These are phyloP conservation scores for Dorcus parallelipipedus DNA, from an alignment of 2,888 invertebrate species.

Conservation along the genomic window DNA sequence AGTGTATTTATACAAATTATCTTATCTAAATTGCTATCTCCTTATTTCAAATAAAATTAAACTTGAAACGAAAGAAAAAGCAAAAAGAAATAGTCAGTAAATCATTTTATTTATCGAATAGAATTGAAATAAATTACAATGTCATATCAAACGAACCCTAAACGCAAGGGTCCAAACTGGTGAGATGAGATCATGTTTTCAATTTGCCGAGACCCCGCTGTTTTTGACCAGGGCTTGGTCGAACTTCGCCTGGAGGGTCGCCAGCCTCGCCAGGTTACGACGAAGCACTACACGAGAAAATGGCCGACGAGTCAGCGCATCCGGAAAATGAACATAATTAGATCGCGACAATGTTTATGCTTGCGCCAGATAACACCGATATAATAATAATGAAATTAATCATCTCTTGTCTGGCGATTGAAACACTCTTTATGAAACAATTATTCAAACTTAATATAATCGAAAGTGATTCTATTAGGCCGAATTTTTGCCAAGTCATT, in stretches of 20 bases:
- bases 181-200: conserved; percentile 41
- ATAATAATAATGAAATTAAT: conserved; percentile 15
- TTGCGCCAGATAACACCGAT: conserved; percentile 3
- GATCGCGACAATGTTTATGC: conserved; percentile 13
- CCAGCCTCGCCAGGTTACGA: conserved; percentile 1
- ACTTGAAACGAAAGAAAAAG: no score
- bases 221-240: conserved; percentile 34
- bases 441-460: conserved; percentile 48
- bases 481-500: conserved; percentile 43
- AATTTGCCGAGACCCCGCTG: conserved; percentile 42
- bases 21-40: no score
- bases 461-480: conserved; percentile 49
- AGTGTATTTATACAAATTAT: no score
- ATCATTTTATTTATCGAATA: conserved; percentile 11
- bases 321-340: conserved; percentile 10
- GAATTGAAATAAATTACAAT: conserved; percentile 17
- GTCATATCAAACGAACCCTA: conserved; percentile 15
- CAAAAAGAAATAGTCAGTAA: neutral
- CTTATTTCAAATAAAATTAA: no score
- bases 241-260: conserved; percentile 8
- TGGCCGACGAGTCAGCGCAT: conserved; percentile 10
- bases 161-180: conserved; percentile 20
- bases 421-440: conserved; percentile 37
- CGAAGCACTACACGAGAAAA: conserved; percentile 9
- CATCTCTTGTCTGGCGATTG: conserved; percentile 12